phyloP scores from a whole-genome alignment of 2,113 vertebrate genomes.

The mouse (Mus musculus) region DNA sequence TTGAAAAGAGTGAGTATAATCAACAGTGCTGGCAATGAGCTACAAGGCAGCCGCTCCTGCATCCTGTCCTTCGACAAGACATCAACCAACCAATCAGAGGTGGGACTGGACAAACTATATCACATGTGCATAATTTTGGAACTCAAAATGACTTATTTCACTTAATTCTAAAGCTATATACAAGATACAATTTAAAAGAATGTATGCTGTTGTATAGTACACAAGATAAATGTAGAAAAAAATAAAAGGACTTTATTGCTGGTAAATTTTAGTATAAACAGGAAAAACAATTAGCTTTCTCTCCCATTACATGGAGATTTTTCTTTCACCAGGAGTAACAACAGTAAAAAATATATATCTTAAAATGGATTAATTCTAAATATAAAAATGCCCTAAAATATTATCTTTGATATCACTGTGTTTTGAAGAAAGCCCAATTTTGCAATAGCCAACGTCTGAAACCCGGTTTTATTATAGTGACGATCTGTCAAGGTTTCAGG shows the following conservation, averaged over 20 bases:
- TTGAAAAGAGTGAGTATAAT: slow-evolving; percentile 46
- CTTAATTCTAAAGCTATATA: slow-evolving; percentile 38
- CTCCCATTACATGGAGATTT: slow-evolving; percentile 43
- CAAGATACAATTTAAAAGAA: slow-evolving; percentile 62
- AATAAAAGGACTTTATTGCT: slow-evolving; percentile 56
- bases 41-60: slow-evolving; percentile 31
- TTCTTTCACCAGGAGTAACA: slow-evolving; percentile 38
- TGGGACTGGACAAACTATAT: slow-evolving; percentile 32
- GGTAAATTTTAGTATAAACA: slow-evolving; percentile 53
- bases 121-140: slow-evolving; percentile 40
- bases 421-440: slow-evolving; percentile 74
- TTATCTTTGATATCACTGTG: slow-evolving; percentile 58
- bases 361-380: slow-evolving; percentile 61
- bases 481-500: slow-evolving; percentile 26
- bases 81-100: slow-evolving; percentile 31
- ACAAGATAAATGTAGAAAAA: slow-evolving; percentile 64
- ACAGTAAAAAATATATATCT: slow-evolving; percentile 36
- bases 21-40: slow-evolving; percentile 35
- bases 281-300: slow-evolving; percentile 35
- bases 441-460: slow-evolving; percentile 66
- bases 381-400: slow-evolving; percentile 59
- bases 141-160: slow-evolving; percentile 45
- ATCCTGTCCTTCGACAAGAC: slow-evolving; percentile 19
- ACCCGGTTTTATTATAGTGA: slow-evolving; percentile 60
- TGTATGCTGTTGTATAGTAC: slow-evolving; percentile 57